phyloP scores from a whole-genome alignment of 2,888 invertebrate genomes.

The Podabrus alpinus region DNA sequence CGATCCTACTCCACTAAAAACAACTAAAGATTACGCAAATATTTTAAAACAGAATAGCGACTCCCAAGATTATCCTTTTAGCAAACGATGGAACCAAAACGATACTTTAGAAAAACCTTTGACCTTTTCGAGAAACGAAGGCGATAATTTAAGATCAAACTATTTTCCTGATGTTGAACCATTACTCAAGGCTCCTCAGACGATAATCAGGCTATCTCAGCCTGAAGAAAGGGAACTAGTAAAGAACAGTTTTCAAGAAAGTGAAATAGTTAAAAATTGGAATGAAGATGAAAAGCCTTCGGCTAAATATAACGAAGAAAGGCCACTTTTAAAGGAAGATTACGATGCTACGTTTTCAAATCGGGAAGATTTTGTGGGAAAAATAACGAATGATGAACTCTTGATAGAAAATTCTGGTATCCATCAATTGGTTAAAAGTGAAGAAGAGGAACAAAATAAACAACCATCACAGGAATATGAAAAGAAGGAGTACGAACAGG shows the following conservation, averaged over 20 bases:
- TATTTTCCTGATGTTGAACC: neutral
- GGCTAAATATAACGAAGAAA: neutral
- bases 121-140: neutral
- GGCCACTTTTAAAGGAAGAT: neutral
- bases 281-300: neutral
- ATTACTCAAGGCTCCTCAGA: neutral
- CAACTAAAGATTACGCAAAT: slow-evolving; percentile 17
- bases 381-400: neutral
- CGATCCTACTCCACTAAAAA: slow-evolving; percentile 10
- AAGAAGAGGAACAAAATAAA: neutral
- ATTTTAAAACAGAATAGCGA: slow-evolving; percentile 16
- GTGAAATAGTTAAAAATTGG: neutral
- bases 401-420: neutral
- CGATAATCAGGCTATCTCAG: neutral
- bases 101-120: neutral
- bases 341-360: neutral
- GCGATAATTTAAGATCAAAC: neutral
- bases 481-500: neutral
- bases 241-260: neutral
- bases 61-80: neutral
- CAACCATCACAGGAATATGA: neutral
- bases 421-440: neutral
- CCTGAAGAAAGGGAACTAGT: neutral
- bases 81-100: neutral
- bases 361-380: neutral